These are phyloP conservation scores for Clytia hemisphaerica DNA, from an alignment of 30 jellyfish, hydroid and myxozoan species.

Conservation along the genomic window DNA sequence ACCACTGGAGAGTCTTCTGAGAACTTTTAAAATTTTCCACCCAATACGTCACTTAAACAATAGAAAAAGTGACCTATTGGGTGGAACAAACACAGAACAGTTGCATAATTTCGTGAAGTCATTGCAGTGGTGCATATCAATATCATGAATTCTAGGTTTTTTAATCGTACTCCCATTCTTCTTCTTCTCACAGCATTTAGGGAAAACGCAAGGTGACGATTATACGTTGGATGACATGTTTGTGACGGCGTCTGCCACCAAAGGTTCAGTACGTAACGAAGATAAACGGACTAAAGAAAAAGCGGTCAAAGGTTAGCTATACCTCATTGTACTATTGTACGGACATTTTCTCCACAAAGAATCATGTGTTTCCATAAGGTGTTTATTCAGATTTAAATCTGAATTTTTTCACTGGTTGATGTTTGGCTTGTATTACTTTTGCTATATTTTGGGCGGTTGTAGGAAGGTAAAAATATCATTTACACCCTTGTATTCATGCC, in stretches of 20 bases:
- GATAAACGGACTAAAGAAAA: slow-evolving; percentile 50
- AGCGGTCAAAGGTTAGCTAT: slow-evolving; percentile 52
- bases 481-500: neutral
- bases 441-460: neutral
- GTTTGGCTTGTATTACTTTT: neutral
- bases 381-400: neutral
- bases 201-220: slow-evolving; percentile 57
- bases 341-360: too few relatives aligned
- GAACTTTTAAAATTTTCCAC: too few relatives aligned
- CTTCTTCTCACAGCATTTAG: slow-evolving; percentile 30
- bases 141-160: neutral
- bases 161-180: too few relatives aligned
- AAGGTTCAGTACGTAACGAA: slow-evolving; percentile 28
- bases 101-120: too few relatives aligned
- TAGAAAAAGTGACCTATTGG: too few relatives aligned
- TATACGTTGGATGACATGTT: slow-evolving; percentile 87
- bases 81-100: too few relatives aligned
- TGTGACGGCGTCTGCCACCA: slow-evolving; percentile 73
- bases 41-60: too few relatives aligned
- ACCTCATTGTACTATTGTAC: too few relatives aligned
- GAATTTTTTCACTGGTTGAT: neutral
- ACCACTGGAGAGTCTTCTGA: too few relatives aligned
- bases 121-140: too few relatives aligned
- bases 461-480: neutral
- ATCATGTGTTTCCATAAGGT: too few relatives aligned